Evolutionary conservation across 2,888 invertebrate genomes (phyloP).

Genomic region (Metellina segmentata): DNA sequence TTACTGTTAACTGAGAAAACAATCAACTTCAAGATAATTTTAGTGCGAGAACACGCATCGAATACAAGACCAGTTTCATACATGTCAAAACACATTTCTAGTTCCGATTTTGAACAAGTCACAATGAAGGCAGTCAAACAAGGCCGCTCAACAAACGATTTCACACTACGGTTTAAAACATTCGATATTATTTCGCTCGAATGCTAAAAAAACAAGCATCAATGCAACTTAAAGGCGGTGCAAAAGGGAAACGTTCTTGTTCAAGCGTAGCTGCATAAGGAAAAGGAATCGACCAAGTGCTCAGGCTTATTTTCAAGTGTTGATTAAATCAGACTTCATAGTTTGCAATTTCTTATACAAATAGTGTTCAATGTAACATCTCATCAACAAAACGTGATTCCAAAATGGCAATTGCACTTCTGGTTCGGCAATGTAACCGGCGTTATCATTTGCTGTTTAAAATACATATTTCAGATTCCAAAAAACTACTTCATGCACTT

Average conservation of each 20-base stretch:
- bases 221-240: neutral
- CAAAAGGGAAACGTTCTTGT: neutral
- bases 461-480: conserved; percentile 2
- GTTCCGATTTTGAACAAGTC: too few species aligned
- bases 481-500: neutral
- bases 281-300: neutral
- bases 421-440: conserved; percentile 21
- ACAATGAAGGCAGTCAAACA: too few species aligned
- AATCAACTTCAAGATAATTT: too few species aligned
- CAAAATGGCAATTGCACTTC: conserved; percentile 34
- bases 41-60: too few species aligned
- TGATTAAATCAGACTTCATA: neutral
- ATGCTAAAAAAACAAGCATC: neutral
- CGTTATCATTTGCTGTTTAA: neutral
- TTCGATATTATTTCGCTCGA: too few species aligned
- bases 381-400: conserved; percentile 13
- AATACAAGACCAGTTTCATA: too few species aligned
- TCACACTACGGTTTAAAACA: too few species aligned
- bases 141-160: too few species aligned
- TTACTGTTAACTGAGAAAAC: too few species aligned
- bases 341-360: neutral
- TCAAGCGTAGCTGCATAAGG: too few species aligned
- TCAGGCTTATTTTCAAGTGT: neutral
- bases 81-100: too few species aligned
- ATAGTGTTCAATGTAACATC: neutral